These are phyloP conservation scores for Frankliniella fusca DNA, from an alignment of 2,888 invertebrate genomes.

Conservation along the genomic window DNA sequence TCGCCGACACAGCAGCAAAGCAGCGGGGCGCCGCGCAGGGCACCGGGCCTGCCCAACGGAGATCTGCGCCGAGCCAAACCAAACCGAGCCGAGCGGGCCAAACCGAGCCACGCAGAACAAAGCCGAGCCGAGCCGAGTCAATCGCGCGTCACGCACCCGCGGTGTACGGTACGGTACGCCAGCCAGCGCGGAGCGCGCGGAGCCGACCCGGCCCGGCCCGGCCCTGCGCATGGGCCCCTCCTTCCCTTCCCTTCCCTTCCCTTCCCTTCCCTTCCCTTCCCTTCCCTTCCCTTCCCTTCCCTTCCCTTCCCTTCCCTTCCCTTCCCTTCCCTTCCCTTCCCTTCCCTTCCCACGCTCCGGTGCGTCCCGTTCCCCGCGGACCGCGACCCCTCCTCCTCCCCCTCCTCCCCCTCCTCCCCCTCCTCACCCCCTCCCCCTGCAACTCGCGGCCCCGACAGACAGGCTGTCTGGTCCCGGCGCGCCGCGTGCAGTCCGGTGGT, in stretches of 20 bases:
- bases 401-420: neutral
- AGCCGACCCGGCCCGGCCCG: neutral
- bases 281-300: no score
- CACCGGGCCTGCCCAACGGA: neutral
- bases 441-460: no score
- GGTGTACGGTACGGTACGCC: neutral
- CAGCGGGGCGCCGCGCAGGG: neutral
- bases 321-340: no score
- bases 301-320: no score
- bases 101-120: neutral
- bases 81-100: no score
- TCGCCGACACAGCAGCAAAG: neutral
- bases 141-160: neutral
- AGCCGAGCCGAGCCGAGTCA: no score
- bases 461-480: neutral
- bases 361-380: neutral
- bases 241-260: no score
- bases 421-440: no score
- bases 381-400: neutral
- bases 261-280: no score
- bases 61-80: neutral
- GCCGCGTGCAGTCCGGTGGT: neutral
- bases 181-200: neutral
- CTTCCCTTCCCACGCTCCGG: constrained; percentile 10
- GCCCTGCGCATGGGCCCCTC: no score